phyloP scores from a whole-genome alignment of 2,888 invertebrate genomes.

The Oligia fasciuncula region DNA sequence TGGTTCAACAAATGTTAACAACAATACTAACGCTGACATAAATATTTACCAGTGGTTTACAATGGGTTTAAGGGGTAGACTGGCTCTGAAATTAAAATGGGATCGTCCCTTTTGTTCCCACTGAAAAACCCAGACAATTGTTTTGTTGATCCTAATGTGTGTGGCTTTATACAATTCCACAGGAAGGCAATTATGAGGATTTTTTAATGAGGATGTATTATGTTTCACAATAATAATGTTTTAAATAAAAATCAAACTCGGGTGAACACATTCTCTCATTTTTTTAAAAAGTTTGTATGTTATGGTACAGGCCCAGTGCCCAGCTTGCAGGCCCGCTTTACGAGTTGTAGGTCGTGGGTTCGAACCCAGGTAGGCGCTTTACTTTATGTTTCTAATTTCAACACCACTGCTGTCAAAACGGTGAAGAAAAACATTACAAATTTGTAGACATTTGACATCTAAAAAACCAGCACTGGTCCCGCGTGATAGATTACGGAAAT shows the following conservation, averaged over 20 bases:
- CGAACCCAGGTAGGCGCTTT: too few species aligned
- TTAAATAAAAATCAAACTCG: not conserved
- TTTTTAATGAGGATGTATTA: constrained; percentile 37
- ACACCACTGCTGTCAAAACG: too few species aligned
- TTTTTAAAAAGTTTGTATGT: not conserved
- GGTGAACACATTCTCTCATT: not conserved
- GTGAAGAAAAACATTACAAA: too few species aligned
- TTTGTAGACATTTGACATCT: too few species aligned
- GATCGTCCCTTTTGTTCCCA: constrained; percentile 18
- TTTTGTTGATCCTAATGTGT: constrained; percentile 36
- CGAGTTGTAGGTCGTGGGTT: too few species aligned
- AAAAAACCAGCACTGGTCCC: too few species aligned
- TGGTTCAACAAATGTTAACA: constrained; percentile 38
- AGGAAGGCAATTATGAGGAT: constrained; percentile 18
- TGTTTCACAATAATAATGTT: not conserved
- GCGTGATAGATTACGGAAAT: too few species aligned
- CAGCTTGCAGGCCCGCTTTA: too few species aligned
- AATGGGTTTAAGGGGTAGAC: constrained; percentile 50
- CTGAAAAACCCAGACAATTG: constrained; percentile 22
- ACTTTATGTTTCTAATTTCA: too few species aligned
- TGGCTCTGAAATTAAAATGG: constrained; percentile 7
- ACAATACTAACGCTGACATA: constrained; percentile 41
- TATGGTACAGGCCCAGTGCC: too few species aligned
- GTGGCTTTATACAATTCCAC: constrained; percentile 12
- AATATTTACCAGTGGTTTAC: constrained; percentile 56